Conservation (phyloP, 2,113 vertebrate species). For the Cariama cristata region DNA sequence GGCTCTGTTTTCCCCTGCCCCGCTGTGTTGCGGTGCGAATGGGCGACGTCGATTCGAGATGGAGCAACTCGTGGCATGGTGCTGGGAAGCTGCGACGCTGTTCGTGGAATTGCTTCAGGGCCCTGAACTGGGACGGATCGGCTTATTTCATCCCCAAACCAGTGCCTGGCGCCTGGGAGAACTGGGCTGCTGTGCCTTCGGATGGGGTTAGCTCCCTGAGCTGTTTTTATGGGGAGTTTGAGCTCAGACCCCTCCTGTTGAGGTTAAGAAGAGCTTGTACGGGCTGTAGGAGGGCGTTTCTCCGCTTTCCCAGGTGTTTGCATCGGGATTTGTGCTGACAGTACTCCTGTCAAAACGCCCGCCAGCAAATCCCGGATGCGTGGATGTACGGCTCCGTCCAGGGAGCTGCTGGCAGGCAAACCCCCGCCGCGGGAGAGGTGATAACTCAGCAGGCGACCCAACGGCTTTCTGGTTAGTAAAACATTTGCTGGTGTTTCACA, state of each 20-base stretch:
- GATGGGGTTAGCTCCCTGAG: background rate
- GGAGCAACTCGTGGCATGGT: background rate
- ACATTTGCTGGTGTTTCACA: background rate
- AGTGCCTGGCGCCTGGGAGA: background rate
- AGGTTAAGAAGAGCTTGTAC: background rate
- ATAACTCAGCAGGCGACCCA: background rate
- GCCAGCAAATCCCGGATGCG: background rate
- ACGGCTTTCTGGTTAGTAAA: background rate
- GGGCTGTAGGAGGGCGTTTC: background rate
- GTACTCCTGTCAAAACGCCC: background rate
- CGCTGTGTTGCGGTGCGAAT: background rate
- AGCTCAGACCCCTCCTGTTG: background rate
- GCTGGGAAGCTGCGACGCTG: background rate
- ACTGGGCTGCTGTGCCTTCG: background rate
- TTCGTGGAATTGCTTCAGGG: background rate
- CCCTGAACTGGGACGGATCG: rapidly evolving
- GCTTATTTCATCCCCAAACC: background rate
- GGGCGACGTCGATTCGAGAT: rapidly evolving
- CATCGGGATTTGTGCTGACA: background rate
- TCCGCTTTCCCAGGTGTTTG: background rate
- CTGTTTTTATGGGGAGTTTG: background rate
- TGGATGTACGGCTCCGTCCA: background rate
- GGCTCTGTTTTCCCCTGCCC: background rate
- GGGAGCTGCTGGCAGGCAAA: background rate
- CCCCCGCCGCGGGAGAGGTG: rapidly evolving